Percentiles rank a stretch among this genome's conserved stretches.
These are phyloP conservation scores for Agrypnia vestita DNA, from an alignment of 1,140 invertebrate genomes.

Conservation along the genomic window DNA sequence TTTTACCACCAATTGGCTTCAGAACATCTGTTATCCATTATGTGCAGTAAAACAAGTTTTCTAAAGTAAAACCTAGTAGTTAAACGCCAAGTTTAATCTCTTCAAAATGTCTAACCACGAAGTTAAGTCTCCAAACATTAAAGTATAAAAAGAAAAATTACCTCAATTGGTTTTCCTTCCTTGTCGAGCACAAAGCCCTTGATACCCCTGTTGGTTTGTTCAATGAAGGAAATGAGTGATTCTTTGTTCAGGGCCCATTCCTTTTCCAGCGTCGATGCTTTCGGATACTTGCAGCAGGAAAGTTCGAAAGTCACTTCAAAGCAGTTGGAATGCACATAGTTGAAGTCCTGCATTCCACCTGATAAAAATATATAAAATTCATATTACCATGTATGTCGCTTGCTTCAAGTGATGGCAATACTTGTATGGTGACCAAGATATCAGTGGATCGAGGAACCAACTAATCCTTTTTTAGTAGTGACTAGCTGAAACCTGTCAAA, in stretches of 20 bases:
- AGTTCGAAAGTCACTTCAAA: slow-evolving; percentile 98
- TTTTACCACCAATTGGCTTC: too few species aligned
- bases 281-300: slow-evolving; percentile 96
- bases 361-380: slow-evolving; percentile 37
- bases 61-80: too few species aligned
- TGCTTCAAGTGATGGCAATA: too few species aligned
- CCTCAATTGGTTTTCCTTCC: slow-evolving; percentile 65
- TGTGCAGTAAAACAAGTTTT: too few species aligned
- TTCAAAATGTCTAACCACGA: too few species aligned
- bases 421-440: too few species aligned
- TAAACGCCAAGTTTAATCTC: too few species aligned
- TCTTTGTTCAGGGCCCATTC: slow-evolving; percentile 94
- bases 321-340: slow-evolving; percentile 95
- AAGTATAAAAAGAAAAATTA: slow-evolving; percentile 46
- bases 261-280: slow-evolving; percentile 77
- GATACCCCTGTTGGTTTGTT: slow-evolving; percentile 88
- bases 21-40: too few species aligned
- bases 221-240: slow-evolving; percentile 88
- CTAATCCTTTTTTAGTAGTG: too few species aligned
- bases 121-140: background rate
- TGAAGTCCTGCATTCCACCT: slow-evolving; percentile 99
- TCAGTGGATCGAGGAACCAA: too few species aligned
- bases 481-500: too few species aligned
- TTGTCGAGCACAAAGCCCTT: slow-evolving; percentile 78
- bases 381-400: background rate